Conservation (phyloP, 92 coral and sea anemone genomes). For the Zoanthus solanderi region DNA sequence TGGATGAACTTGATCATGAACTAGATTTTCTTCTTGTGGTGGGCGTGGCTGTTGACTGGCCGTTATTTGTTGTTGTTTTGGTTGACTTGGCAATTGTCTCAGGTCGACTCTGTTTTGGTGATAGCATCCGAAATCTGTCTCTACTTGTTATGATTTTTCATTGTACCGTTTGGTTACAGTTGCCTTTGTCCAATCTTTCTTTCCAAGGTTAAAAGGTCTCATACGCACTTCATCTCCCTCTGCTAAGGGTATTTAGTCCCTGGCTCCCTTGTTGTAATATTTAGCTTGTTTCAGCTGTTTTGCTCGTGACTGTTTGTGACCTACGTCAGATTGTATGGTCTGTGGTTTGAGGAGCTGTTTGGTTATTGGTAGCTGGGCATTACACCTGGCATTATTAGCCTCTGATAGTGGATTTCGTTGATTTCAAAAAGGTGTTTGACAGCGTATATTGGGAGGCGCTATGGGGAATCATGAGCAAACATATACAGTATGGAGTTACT, state of each 20-base stretch:
- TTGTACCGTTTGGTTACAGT: constrained; percentile 50
- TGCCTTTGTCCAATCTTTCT: constrained; percentile 47
- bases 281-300: constrained; percentile 37
- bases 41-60: too few relatives aligned
- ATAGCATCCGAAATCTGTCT: constrained; percentile 45
- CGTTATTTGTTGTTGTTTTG: neutral
- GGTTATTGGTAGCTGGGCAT: constrained; percentile 27
- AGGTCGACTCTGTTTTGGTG: constrained; percentile 54
- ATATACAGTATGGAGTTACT: too few relatives aligned
- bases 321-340: neutral
- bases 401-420: constrained; percentile 39
- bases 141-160: constrained; percentile 45
- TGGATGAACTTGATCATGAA: too few relatives aligned
- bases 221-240: constrained; percentile 50
- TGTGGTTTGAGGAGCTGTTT: constrained; percentile 17
- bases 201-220: constrained; percentile 57
- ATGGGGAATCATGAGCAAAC: too few relatives aligned
- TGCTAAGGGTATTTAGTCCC: constrained; percentile 39
- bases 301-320: neutral
- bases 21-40: too few relatives aligned
- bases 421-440: too few relatives aligned
- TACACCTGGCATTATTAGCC: constrained; percentile 26
- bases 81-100: constrained; percentile 2
- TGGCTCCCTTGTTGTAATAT: constrained; percentile 43
- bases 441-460: constrained; percentile 20